These are phyloP conservation scores for Austrolebias charrua DNA, from an alignment of 2,797 vertebrate species.

Conservation along the genomic window DNA sequence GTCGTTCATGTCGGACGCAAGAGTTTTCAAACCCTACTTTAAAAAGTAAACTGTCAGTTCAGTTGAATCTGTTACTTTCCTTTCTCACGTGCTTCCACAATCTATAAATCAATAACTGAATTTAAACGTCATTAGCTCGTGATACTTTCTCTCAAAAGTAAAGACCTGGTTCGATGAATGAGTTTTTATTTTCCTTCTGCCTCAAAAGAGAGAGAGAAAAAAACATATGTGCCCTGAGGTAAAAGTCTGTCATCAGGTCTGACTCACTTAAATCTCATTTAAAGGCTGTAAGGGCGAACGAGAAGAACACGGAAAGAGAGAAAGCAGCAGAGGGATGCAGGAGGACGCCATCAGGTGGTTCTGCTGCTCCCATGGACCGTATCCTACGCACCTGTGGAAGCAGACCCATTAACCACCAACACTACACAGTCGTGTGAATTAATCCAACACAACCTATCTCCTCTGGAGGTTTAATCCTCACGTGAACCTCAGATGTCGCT, in stretches of 20 bases:
- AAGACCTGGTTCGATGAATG: slow-evolving; percentile 1
- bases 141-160: not conserved
- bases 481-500: slow-evolving; percentile 6
- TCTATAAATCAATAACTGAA: not conserved
- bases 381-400: no score
- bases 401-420: no score
- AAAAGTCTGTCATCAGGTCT: not conserved
- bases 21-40: not conserved
- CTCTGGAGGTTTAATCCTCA: slow-evolving; percentile 2
- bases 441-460: not conserved
- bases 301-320: not conserved
- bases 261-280: slow-evolving; percentile 1
- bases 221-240: not conserved
- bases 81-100: slow-evolving; percentile 10
- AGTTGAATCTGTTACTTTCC: not conserved
- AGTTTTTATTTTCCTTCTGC: not conserved
- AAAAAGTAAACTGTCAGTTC: not conserved
- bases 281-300: slow-evolving; percentile 2
- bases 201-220: not conserved
- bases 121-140: slow-evolving; percentile 1
- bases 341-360: no score
- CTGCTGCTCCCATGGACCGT: no score
- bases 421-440: slow-evolving; percentile 2
- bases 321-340: no score
- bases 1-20: no score